Conservation (phyloP, 2,888 invertebrate genomes). For the Noctua janthina region DNA sequence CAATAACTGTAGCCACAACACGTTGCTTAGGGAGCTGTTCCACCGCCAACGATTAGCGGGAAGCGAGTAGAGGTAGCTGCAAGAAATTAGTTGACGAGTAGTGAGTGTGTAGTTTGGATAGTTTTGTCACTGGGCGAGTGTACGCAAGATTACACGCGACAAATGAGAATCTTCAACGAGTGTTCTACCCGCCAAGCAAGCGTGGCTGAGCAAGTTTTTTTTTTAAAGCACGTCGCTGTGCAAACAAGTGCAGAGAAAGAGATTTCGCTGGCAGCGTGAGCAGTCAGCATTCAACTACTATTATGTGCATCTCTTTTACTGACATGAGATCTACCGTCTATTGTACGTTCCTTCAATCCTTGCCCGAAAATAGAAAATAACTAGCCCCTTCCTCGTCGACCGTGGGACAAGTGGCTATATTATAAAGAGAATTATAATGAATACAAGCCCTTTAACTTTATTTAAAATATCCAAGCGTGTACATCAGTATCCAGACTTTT, state of each 20-base stretch:
- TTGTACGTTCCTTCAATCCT: not conserved
- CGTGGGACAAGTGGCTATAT: not conserved
- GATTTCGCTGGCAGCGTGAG: no score
- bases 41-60: not conserved
- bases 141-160: no score
- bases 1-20: slow-evolving; percentile 25
- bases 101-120: not conserved
- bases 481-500: not conserved
- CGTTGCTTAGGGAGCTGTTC: not conserved
- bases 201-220: not conserved
- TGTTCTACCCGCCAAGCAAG: not conserved
- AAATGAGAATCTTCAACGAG: not conserved
- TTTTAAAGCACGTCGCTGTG: not conserved
- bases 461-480: not conserved
- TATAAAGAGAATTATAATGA: not conserved
- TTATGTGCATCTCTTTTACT: not conserved
- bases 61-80: not conserved
- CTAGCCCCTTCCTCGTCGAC: not conserved
- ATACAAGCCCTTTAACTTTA: not conserved
- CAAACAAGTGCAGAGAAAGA: no score
- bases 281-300: no score
- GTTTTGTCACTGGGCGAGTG: not conserved
- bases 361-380: not conserved
- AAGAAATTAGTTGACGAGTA: not conserved
- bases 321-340: not conserved